Evolutionary conservation across 2,797 vertebrate species (phyloP).

Genomic region (Garrulus glandarius): DNA sequence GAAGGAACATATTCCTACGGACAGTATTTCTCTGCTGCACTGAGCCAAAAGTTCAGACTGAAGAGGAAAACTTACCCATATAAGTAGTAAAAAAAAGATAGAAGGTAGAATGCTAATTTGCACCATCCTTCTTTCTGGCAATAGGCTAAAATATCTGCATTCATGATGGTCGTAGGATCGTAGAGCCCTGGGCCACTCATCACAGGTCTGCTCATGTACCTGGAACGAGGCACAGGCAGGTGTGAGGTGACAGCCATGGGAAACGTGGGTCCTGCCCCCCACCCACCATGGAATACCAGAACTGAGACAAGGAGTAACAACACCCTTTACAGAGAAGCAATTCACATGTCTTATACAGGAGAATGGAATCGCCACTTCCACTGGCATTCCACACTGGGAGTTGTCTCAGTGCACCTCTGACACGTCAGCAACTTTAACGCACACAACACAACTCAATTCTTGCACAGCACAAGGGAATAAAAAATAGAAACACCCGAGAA

Average conservation of each 20-base stretch:
- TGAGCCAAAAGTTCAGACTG: not conserved
- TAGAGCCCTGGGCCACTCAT: conserved; percentile 98
- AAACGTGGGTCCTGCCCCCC: not conserved
- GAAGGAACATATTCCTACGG: not conserved
- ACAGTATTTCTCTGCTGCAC: not conserved
- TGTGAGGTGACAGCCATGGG: not conserved
- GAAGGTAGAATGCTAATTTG: conserved; percentile 98
- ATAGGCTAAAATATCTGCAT: conserved; percentile 96
- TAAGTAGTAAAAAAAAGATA: conserved; percentile 99
- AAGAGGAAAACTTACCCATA: conserved; percentile 85
- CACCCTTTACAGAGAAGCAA: not conserved
- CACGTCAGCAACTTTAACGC: rapidly evolving
- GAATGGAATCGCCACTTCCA: rapidly evolving
- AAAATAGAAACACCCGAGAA: not conserved
- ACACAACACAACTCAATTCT: not conserved
- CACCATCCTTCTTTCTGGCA: conserved; percentile 99
- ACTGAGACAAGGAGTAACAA: not conserved
- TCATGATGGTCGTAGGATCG: conserved; percentile 99
- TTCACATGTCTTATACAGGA: not conserved
- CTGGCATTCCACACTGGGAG: rapidly evolving
- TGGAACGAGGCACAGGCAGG: conserved; percentile 58
- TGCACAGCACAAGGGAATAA: not conserved
- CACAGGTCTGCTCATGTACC: conserved; percentile 92
- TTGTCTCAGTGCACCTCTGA: not conserved
- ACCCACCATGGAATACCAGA: not conserved